Conservation (phyloP, 2,888 invertebrate species). For the Nasonovia ribisnigri region DNA sequence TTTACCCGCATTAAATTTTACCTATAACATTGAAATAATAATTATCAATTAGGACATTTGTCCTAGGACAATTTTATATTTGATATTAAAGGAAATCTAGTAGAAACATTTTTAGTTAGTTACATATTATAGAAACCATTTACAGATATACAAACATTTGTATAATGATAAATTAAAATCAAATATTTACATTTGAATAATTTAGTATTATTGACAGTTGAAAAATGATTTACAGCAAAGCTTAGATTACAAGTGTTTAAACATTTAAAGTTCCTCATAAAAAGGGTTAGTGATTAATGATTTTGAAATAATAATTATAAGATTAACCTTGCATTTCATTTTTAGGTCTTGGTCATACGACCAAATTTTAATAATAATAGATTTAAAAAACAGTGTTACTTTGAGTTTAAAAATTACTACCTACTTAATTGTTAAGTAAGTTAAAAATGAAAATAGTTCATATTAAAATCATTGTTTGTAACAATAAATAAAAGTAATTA, state of each 20-base stretch:
- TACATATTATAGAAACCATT: not conserved
- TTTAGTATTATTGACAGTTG: not conserved
- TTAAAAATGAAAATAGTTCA: not conserved
- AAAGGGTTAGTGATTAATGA: not conserved
- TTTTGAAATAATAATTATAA: not conserved
- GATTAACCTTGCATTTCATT: not conserved
- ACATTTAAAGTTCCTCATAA: not conserved
- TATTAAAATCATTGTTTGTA: not conserved
- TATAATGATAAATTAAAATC: not conserved
- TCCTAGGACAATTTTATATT: not conserved
- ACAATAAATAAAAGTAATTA: slow-evolving; percentile 27
- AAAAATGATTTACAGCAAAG: not conserved
- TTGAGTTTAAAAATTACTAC: not conserved
- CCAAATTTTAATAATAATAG: not conserved
- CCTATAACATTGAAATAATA: slow-evolving; percentile 34
- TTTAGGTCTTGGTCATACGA: not conserved
- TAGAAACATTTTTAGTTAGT: not conserved
- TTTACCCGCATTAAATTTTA: slow-evolving; percentile 51
- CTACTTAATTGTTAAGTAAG: not conserved
- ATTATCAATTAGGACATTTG: not conserved
- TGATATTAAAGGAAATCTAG: not conserved
- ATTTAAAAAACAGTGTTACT: not conserved
- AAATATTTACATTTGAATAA: not conserved
- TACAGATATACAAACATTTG: not conserved
- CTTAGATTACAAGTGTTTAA: not conserved